Conservation (phyloP, 1,140 invertebrate species). For the Globodera rostochiensis region DNA sequence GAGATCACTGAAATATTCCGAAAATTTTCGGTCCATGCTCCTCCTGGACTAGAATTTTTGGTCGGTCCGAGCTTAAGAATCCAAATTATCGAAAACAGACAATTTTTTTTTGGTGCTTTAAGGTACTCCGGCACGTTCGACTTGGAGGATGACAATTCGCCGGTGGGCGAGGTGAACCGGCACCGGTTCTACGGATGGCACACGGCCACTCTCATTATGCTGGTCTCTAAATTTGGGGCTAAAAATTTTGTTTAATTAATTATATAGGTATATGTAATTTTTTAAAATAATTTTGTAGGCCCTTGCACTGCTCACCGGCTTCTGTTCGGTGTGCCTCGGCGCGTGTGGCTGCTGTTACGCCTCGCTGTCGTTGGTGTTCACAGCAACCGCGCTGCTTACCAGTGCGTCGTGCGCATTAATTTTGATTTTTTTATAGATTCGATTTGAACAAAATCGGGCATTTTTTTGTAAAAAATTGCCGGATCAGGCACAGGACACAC, state of each 20-base stretch:
- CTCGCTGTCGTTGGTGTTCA: conserved; percentile 60
- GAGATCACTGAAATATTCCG: too few species aligned
- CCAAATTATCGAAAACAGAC: too few species aligned
- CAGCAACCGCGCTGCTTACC: conserved; percentile 57
- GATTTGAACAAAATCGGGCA: too few species aligned
- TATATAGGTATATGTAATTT: background rate
- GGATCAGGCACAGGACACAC: too few species aligned
- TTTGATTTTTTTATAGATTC: too few species aligned
- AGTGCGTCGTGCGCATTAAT: conserved; percentile 36
- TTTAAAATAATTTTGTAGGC: conserved; percentile 10
- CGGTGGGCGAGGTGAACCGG: conserved; percentile 65
- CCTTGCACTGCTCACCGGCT: conserved; percentile 57
- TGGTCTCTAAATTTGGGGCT: conserved; percentile 14
- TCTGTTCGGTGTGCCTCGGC: conserved; percentile 59
- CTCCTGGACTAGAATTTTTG: too few species aligned
- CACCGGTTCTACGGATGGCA: conserved; percentile 66
- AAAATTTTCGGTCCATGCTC: too few species aligned
- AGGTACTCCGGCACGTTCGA: conserved; percentile 65
- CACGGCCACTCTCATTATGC: conserved; percentile 61
- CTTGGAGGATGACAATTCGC: conserved; percentile 63
- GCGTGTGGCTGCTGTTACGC: conserved; percentile 62
- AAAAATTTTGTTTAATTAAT: background rate
- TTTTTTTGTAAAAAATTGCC: too few species aligned
- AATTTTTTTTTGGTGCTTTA: background rate
- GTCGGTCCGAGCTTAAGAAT: too few species aligned